These are phyloP conservation scores for Azorinus chamasolen DNA, from an alignment of 2,888 invertebrate genomes.

Conservation along the genomic window DNA sequence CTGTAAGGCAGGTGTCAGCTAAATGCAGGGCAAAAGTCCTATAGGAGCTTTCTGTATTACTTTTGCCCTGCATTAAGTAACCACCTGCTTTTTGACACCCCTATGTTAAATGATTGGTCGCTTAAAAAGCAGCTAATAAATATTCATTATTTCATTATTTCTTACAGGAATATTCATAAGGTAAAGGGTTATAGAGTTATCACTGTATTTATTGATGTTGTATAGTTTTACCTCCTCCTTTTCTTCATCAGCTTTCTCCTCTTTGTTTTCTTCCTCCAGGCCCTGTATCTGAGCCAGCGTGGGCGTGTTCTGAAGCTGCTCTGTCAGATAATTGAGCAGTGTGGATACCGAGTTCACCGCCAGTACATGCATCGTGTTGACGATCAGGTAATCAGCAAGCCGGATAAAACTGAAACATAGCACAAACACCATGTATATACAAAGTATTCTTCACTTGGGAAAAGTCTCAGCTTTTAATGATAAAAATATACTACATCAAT, in stretches of 20 bases:
- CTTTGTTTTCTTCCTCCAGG: conserved; percentile 70
- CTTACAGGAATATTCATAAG: too few species aligned
- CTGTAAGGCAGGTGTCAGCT: too few species aligned
- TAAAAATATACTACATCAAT: too few species aligned
- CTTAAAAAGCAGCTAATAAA: too few species aligned
- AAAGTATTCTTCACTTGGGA: too few species aligned
- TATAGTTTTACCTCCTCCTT: conserved; percentile 61
- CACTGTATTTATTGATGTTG: too few species aligned
- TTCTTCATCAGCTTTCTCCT: conserved; percentile 55
- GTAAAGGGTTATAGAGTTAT: too few species aligned
- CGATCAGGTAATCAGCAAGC: conserved; percentile 86
- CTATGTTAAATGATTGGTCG: too few species aligned
- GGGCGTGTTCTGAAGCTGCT: conserved; percentile 86
- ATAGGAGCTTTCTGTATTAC: too few species aligned
- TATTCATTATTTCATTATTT: too few species aligned
- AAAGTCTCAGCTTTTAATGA: too few species aligned
- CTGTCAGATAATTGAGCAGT: conserved; percentile 85
- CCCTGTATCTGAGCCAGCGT: conserved; percentile 83
- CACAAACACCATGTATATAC: not conserved
- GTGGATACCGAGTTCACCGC: conserved; percentile 87
- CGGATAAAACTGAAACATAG: conserved; percentile 85
- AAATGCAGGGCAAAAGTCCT: too few species aligned
- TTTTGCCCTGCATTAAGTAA: conserved; percentile 1
- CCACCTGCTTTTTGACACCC: conserved; percentile 60
- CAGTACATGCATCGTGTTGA: conserved; percentile 86